A percentile compares a stretch with the other conserved stretches of the same genome.
These are phyloP conservation scores for Morone saxatilis DNA, from an alignment of 2,113 vertebrate genomes.

Conservation along the genomic window DNA sequence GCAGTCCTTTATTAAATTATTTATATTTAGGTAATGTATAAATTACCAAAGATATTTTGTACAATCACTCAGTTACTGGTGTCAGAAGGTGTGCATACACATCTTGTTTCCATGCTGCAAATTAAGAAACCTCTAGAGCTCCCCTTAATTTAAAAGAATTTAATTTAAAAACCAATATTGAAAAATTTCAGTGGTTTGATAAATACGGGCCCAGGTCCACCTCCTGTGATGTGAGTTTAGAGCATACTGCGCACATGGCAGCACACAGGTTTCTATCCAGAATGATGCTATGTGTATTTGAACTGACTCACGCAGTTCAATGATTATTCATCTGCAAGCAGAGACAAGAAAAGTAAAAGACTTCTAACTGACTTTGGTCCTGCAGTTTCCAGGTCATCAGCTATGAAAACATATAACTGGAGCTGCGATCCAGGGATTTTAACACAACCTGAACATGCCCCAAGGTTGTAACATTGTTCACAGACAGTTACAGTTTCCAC, in stretches of 20 bases:
- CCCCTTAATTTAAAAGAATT: too few relatives aligned
- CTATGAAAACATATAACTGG: slow-evolving; percentile 21
- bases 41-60: background rate
- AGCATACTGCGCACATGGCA: too few relatives aligned
- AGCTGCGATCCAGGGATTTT: slow-evolving; percentile 40
- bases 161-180: too few relatives aligned
- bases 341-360: slow-evolving; percentile 13
- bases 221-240: background rate
- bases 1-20: too few relatives aligned
- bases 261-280: background rate
- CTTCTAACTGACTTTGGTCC: slow-evolving; percentile 36
- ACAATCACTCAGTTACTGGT: background rate
- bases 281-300: slow-evolving; percentile 6
- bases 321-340: background rate
- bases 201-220: too few relatives aligned
- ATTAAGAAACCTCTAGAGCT: background rate
- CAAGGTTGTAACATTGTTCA: slow-evolving; percentile 3
- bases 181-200: background rate
- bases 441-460: slow-evolving; percentile 28
- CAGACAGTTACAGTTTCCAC: background rate
- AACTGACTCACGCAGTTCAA: slow-evolving; percentile 11
- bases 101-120: background rate
- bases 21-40: background rate
- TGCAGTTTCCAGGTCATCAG: slow-evolving; percentile 37
- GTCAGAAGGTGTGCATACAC: background rate